These are phyloP conservation scores for Cistogaster globosa DNA, from an alignment of 2,888 invertebrate species.

Conservation along the genomic window DNA sequence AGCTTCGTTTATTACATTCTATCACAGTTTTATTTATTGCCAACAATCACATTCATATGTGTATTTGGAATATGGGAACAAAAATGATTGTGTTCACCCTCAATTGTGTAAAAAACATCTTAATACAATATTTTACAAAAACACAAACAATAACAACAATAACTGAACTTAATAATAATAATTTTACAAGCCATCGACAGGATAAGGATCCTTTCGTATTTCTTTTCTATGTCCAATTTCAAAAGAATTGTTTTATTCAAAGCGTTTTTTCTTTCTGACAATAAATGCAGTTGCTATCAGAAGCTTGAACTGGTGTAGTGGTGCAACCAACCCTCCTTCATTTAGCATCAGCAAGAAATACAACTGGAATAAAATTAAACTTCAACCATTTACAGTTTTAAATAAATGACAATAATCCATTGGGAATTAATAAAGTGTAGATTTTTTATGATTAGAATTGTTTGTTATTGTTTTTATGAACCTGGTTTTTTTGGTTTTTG, in stretches of 20 bases:
- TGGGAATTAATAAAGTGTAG: slow-evolving; percentile 69
- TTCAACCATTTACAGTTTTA: slow-evolving; percentile 45
- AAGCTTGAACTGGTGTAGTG: not conserved
- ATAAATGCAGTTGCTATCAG: slow-evolving; percentile 45
- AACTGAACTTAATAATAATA: slow-evolving; percentile 75
- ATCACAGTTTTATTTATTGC: slow-evolving; percentile 58
- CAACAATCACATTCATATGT: slow-evolving; percentile 32
- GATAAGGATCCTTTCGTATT: slow-evolving; percentile 57
- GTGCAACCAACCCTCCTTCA: slow-evolving; percentile 52
- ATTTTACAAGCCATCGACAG: slow-evolving; percentile 74
- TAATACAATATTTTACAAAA: slow-evolving; percentile 44
- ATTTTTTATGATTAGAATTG: slow-evolving; percentile 65
- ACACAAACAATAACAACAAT: slow-evolving; percentile 45
- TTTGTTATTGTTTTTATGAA: slow-evolving; percentile 61
- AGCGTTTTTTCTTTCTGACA: slow-evolving; percentile 31
- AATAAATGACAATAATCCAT: slow-evolving; percentile 60
- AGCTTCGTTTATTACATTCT: slow-evolving; percentile 45
- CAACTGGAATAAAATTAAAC: slow-evolving; percentile 37
- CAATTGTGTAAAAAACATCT: slow-evolving; percentile 54
- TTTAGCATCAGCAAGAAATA: slow-evolving; percentile 9
- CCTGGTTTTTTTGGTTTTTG: slow-evolving; percentile 22
- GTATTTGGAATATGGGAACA: slow-evolving; percentile 12
- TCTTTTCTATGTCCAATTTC: slow-evolving; percentile 18
- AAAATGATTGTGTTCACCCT: slow-evolving; percentile 57
- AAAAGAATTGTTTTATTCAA: slow-evolving; percentile 38